Base-by-base conservation (phyloP, 2,113 vertebrate genomes). In the Daubentonia madagascariensis region DNA sequence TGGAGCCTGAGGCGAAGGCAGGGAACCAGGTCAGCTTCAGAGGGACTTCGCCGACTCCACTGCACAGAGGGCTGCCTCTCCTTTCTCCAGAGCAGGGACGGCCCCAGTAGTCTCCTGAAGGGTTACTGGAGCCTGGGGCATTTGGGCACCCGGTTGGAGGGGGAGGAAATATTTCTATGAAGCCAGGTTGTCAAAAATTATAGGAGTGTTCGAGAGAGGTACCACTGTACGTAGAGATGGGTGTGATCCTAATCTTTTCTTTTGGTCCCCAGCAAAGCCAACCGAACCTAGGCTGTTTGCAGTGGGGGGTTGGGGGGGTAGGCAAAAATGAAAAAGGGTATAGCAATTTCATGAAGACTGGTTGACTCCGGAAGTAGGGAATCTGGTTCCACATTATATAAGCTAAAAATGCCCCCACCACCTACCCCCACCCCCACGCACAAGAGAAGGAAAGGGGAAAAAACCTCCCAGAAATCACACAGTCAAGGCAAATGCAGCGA, bases 401-500 rank as follows among this genome's bases (percentile, higher is more conserved):
- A 98, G 96, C 97, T 97, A 97, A 98, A 97, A 97, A 94, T 97
- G 98, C 97, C 96, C 96, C 93, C 96, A 95, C 97, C 97, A 97
- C 97, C 97, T 97, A 85, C 61, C 96, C 94, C 92, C 76, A 96
- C 96, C 22, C 95, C 97, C 94, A 96, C 93, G 65, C 97, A 96
- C 75, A 95, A n/a, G 96, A 95, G 76, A 97, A 97, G 92, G 97
- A 84, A 97, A 97, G 80, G 98, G 97, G 97, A 88, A 96, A 98
- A 85, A 91, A 89, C 14, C 97, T 97, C 96, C 97, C 97, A 96
- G 97, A 98, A 99, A 98, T 98, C 98, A 98, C 98, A 98, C 97
- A 97, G 98, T 97, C 98, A 98, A 98, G 98, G 98, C 98, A 98
- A 99, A 98, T 97, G 94, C 98, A 98, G 98, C 98, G 97, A 99